Evolutionary conservation across 2,797 vertebrate genomes (phyloP), one percentile per base, ranked within the genome.

Genomic region (Oceanodroma leucorhoa): DNA sequence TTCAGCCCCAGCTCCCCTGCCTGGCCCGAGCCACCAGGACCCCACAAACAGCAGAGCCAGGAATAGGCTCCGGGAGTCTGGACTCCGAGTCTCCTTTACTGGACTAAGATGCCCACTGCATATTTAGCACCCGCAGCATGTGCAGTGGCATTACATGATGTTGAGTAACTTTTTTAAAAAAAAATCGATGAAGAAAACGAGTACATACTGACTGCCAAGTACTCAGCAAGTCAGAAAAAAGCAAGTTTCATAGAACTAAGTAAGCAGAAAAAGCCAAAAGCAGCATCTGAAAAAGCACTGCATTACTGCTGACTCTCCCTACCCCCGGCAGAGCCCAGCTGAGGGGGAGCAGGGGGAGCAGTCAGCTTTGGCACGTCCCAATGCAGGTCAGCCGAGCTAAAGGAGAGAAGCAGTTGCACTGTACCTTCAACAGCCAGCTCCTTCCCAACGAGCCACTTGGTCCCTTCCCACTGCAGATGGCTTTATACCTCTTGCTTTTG

Each of bases 391-490:
- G 15, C 6, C 17, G 3, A 34, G 76, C 60, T 8, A 8, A 36
- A 46, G 75, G 57, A 51, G 53, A 90, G 69, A 6, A 67, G 38
- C 76, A 34, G 36, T 5, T 20, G 55, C 71, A 4, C 80, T 7
- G 60, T 15, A 78, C 95, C 93, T 86, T 38, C 62, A 7, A 13
- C 66, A 48, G 83, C 46, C 88, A 70, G 92, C 81, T 77, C 86
- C 92, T 89, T 87, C 92, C 67, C 6, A 83, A 29, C 6, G 2
- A 90, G 71, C 73, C 89, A 19, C 92, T 70, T 73, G 93, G 70
- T 34, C 83, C 93, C 89, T 83, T 94, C 91, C 92, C 92, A 83
- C 84, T 69, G 94, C 96, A 95, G 95, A 96, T 87, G 92, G 92
- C 82, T 92, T 34, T 77, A 89, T 94, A 87, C 55, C 78, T 89